Evolutionary conservation across 2,797 vertebrate genomes (phyloP).

Genomic region (Lacerta viridis): DNA sequence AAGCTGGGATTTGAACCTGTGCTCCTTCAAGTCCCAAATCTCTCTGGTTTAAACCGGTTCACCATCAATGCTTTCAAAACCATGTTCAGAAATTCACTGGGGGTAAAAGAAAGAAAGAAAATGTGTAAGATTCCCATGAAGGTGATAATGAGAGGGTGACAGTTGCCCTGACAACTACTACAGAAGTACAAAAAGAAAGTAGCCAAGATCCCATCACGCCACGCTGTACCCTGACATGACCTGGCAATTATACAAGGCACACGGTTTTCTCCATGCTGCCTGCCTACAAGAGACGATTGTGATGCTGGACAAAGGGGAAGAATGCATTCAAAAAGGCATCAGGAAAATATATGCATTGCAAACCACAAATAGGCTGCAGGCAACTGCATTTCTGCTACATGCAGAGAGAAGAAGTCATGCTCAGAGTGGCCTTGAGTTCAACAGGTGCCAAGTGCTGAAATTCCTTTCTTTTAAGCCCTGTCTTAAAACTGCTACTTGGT

Average conservation of each 20-base stretch:
- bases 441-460: background rate
- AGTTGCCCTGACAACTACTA: background rate
- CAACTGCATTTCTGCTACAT: background rate
- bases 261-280: background rate
- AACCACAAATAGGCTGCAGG: background rate
- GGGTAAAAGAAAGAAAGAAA: background rate
- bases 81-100: background rate
- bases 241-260: background rate
- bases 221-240: background rate
- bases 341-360: background rate
- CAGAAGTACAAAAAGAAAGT: background rate
- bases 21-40: background rate
- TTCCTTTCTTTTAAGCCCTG: background rate
- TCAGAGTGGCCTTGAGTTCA: background rate
- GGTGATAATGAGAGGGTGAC: background rate
- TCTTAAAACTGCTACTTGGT: no score
- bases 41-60: background rate
- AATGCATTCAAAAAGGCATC: background rate
- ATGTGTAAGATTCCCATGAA: no score
- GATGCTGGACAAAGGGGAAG: background rate
- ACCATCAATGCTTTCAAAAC: background rate
- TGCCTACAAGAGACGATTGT: background rate
- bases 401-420: background rate
- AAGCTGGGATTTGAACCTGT: background rate
- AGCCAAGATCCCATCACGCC: background rate